A percentile compares a stretch with the other conserved stretches of the same genome.
These are phyloP conservation scores for Myotis brandtii DNA, from an alignment of 2,113 vertebrate genomes.

Conservation along the genomic window DNA sequence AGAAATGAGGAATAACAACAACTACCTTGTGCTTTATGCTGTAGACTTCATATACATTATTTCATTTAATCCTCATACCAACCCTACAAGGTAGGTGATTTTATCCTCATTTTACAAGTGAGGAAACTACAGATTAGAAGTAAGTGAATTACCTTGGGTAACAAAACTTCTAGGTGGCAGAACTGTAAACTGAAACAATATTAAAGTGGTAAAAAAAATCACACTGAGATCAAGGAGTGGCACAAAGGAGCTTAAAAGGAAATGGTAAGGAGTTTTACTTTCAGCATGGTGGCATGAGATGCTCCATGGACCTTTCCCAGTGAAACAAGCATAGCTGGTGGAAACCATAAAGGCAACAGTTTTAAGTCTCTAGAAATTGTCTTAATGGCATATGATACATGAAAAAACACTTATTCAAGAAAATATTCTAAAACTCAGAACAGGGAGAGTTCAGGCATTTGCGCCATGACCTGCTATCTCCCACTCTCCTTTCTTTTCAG, in stretches of 20 bases:
- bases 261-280: neutral
- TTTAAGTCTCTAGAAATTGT: neutral
- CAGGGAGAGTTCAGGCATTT: neutral
- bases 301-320: neutral
- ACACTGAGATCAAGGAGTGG: neutral
- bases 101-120: conserved; percentile 38
- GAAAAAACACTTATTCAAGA: conserved; percentile 22
- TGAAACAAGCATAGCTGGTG: neutral
- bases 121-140: neutral
- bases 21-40: neutral
- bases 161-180: neutral
- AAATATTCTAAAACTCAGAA: conserved; percentile 7
- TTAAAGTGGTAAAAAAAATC: neutral
- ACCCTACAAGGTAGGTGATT: neutral
- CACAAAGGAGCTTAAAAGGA: neutral
- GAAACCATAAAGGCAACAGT: neutral
- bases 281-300: neutral
- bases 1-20: neutral
- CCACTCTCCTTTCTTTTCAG: neutral
- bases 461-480: neutral
- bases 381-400: neutral
- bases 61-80: conserved; percentile 27
- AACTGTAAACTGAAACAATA: neutral
- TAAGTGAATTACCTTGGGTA: neutral
- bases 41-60: neutral